Base-by-base conservation (phyloP, 1,140 invertebrate species). In the Zelostemma sp. region DNA sequence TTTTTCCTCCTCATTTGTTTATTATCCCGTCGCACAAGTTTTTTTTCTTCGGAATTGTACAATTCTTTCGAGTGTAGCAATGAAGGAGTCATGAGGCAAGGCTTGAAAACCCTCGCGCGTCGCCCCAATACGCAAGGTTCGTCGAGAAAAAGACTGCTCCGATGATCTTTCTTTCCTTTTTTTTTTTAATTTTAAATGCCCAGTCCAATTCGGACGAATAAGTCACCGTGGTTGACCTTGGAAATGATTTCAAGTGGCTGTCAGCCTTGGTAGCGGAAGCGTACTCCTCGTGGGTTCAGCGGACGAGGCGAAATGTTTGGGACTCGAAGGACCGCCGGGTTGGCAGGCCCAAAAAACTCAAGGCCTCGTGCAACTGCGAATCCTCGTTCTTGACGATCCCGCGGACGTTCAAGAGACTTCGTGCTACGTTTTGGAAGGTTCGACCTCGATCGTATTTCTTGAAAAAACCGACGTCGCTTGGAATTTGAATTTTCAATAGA, bases 41-140 rank as follows among this genome's bases (percentile, higher is more conserved):
- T 25, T 4, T 25, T n/a, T n/a, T n/a, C n/a, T 25, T 3, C 21
- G 21, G 8, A 54, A 21, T 40, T 49, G 28, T 33, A 28, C 33
- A 19, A 49, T 40, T 38, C 11, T 38, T 46, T 49, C 19, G 41
- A 35, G 47, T 50, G 50, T 54, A 69, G 50, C 59, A n/a, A 67
- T 71, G 62, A 31, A 11, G 74, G 58, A 74, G 75, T 65, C 69
- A 85, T 85, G 84, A 83, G 76, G 79, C 79, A 83, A 62, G 76
- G 75, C 72, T 60, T 78, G 60, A 76, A 73, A 66, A 81, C 78
- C 68, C 68, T 79, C 38, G 72, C 78, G 54, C 74, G 82, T 60
- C 75, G 84, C 67, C 83, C 84, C 51, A 85, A 85, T 58, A 85
- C 84, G 5, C 83, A 85, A 83, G 84, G 84, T 85, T 73, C 62